Base-by-base conservation (phyloP, 2,888 invertebrate species). In the Hyposoter dolosus region DNA sequence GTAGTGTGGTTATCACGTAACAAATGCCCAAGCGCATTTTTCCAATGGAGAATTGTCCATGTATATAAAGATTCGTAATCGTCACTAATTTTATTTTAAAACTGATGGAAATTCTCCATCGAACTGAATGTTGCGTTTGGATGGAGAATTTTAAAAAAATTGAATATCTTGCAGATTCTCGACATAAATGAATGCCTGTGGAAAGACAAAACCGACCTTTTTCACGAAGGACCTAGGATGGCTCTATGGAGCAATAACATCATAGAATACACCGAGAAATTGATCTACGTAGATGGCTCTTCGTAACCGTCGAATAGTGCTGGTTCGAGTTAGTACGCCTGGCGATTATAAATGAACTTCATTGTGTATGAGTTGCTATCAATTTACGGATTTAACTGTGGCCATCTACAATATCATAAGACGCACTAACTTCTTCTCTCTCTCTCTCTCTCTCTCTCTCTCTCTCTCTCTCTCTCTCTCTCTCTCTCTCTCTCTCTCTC, bases 361-460 rank as follows among this genome's bases (percentile, higher is more conserved):
- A 93, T 93, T 93, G 93, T 93, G 89, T 90, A 92, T 90, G 93
- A 93, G 93, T 93, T 93, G 92, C 91, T 92, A 92, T 91, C 93
- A 93, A 93, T 93, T 93, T 93, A 91, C 90, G 91, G 91, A 92
- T 90, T 91, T 92, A 93, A 91, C 90, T 88, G 87, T 87, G 88
- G 89, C 88, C 89, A 88, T 89, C 81, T 82, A 83, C 84, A 85
- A 83, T 82, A 76, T 80, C 83, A 71, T 76, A 65, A 81, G 76
- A 80, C 80, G 83, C 85, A 86, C 76, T 71, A 77, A 78, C 50
- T 65, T 72, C 72, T 88, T 88, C 63, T 87, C 88, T 89, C 91
- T 91, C 86, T 87, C 82, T 88, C 84, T 69, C 87, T 85, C 75
- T 71, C 79, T 84, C 82, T 88, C 84, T 69, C 87, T 7, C 40